These are phyloP conservation scores for Leptosomus discolor DNA, from an alignment of 2,113 vertebrate genomes.

Conservation along the genomic window DNA sequence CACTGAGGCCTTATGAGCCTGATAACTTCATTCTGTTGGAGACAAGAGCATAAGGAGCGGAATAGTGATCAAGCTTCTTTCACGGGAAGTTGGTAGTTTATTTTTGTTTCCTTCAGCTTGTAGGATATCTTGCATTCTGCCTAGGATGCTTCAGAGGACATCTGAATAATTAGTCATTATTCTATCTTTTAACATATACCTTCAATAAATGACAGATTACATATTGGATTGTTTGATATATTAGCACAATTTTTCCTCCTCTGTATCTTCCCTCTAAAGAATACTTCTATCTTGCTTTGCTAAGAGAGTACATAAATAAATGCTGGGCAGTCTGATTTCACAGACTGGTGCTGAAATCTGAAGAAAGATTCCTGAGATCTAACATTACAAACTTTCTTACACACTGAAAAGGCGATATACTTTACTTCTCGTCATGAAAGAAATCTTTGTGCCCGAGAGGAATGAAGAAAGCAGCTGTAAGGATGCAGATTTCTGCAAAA, in stretches of 20 bases:
- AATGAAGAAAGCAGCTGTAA: conserved; percentile 17
- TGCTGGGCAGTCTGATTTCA: conserved; percentile 23
- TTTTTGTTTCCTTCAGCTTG: background rate
- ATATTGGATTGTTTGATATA: background rate
- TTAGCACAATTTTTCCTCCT: background rate
- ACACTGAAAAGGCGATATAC: background rate
- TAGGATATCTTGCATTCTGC: background rate
- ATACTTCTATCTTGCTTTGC: background rate
- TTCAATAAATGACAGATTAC: conserved; percentile 14
- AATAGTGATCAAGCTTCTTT: background rate
- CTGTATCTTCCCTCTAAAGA: background rate
- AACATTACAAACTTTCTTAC: background rate
- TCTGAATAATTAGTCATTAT: background rate
- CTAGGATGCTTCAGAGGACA: background rate
- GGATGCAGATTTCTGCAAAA: conserved; percentile 41
- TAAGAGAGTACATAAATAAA: conserved; percentile 6
- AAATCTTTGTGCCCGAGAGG: conserved; percentile 29
- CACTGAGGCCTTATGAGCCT: background rate
- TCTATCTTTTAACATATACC: background rate
- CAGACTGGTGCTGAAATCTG: background rate
- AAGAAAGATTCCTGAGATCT: conserved; percentile 8
- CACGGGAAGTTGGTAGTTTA: background rate
- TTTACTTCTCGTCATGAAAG: conserved; percentile 50
- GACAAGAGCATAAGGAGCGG: background rate
- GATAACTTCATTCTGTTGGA: background rate